Conservation (phyloP, 2,888 invertebrate genomes). For the Zaprionus bogoriensis region DNA sequence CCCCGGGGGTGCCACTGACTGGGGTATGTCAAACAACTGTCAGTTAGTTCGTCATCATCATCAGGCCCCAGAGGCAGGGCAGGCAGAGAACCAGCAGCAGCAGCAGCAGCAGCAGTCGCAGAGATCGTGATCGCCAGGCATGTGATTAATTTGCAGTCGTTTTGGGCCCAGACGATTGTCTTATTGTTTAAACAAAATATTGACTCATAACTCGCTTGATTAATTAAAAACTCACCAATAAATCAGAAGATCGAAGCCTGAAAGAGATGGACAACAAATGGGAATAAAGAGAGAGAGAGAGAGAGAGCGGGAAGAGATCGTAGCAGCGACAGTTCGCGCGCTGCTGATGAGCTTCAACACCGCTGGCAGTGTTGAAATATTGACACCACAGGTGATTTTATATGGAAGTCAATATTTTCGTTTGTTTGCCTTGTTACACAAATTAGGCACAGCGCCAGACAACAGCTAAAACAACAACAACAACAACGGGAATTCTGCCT, state of each 20-base stretch:
- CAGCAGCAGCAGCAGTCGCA: conserved; percentile 29
- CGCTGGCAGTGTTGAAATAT: conserved; percentile 78
- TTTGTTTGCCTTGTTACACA: conserved; percentile 51
- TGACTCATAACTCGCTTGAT: conserved; percentile 74
- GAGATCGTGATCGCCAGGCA: conserved; percentile 55
- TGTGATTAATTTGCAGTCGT: conserved; percentile 74
- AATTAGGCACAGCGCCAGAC: conserved; percentile 42
- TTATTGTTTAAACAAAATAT: conserved; percentile 68
- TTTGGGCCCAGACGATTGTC: conserved; percentile 51
- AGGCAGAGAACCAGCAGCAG: not conserved
- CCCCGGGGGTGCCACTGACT: conserved; percentile 67
- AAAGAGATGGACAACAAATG: conserved; percentile 7
- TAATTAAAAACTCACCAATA: conserved; percentile 72
- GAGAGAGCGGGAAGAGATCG: not conserved
- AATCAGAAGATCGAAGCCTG: conserved; percentile 65
- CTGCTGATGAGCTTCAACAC: conserved; percentile 71
- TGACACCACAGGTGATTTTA: conserved; percentile 79
- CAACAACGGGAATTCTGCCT: not conserved
- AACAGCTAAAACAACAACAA: not conserved
- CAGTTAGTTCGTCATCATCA: conserved; percentile 74
- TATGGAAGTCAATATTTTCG: conserved; percentile 62
- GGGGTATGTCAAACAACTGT: conserved; percentile 78
- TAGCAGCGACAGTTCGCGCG: conserved; percentile 36
- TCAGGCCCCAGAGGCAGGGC: conserved; percentile 14
- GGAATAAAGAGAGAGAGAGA: not conserved